These are phyloP conservation scores for Hemithea aestivaria DNA, from an alignment of 2,888 invertebrate species.

Conservation along the genomic window DNA sequence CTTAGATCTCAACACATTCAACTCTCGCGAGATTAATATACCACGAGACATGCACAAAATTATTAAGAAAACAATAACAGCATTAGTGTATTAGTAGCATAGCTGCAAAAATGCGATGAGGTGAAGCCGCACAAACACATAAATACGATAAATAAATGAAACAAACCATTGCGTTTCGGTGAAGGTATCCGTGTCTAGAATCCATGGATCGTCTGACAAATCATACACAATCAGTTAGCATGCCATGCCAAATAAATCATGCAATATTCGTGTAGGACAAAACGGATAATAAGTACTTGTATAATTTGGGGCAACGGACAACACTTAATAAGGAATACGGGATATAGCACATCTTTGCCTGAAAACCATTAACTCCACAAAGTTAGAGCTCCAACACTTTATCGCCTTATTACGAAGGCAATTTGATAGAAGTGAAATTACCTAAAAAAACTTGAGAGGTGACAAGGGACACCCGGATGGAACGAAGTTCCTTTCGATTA, in stretches of 20 bases:
- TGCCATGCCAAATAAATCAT: constrained; percentile 72
- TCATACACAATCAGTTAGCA: constrained; percentile 72
- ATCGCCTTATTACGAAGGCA: too few species aligned
- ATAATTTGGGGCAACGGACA: constrained; percentile 24
- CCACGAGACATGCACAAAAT: too few species aligned
- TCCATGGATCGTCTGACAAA: constrained; percentile 77
- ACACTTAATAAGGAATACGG: too few species aligned
- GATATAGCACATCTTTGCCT: too few species aligned
- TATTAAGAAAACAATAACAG: constrained; percentile 21
- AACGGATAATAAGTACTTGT: constrained; percentile 33
- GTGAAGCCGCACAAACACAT: constrained; percentile 39
- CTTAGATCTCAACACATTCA: too few species aligned
- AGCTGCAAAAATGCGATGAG: constrained; percentile 40
- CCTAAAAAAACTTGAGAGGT: too few species aligned
- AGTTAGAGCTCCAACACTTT: too few species aligned
- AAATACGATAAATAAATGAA: constrained; percentile 55
- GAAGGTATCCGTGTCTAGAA: constrained; percentile 71
- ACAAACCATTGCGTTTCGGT: constrained; percentile 72
- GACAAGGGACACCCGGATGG: too few species aligned
- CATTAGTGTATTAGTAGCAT: constrained; percentile 42
- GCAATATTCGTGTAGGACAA: constrained; percentile 54
- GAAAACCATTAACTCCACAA: too few species aligned
- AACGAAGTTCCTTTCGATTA: too few species aligned
- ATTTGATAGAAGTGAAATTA: too few species aligned
- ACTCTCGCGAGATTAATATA: too few species aligned